Conservation (phyloP, 1,140 invertebrate species). For the Alviniconcha marisindica region DNA sequence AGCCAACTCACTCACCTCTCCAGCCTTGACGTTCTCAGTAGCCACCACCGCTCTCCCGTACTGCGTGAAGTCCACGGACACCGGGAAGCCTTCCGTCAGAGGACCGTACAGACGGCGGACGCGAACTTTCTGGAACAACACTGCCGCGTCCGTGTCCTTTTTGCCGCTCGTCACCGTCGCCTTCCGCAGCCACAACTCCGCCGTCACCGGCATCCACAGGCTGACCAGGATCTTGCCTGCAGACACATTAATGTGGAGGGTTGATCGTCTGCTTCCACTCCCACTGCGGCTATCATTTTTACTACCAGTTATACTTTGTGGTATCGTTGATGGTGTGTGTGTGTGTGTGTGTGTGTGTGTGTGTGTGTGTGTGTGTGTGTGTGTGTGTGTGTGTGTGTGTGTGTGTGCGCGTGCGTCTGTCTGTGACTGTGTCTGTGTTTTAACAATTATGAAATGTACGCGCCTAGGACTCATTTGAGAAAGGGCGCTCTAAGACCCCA, state of each 20-base stretch:
- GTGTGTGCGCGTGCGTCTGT: not conserved
- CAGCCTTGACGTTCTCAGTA: constrained; percentile 50
- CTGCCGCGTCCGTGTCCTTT: constrained; percentile 56
- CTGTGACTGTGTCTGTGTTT: not conserved
- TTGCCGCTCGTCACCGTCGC: constrained; percentile 57
- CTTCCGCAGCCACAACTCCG: constrained; percentile 71
- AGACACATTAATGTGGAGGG: too few relatives aligned
- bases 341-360: not conserved
- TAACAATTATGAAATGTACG: too few relatives aligned
- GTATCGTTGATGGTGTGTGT: not conserved
- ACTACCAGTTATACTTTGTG: too few relatives aligned
- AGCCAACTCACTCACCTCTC: constrained; percentile 54
- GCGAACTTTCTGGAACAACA: constrained; percentile 68
- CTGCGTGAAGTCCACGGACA: constrained; percentile 64
- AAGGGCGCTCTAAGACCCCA: too few relatives aligned
- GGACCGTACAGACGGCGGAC: constrained; percentile 68
- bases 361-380: not conserved
- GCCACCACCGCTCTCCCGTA: constrained; percentile 67
- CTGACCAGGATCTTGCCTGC: constrained; percentile 64
- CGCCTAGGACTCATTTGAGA: too few relatives aligned
- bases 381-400: constrained; percentile 9
- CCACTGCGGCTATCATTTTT: too few relatives aligned
- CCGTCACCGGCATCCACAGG: constrained; percentile 64
- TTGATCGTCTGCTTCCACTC: too few relatives aligned
- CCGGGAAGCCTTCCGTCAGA: constrained; percentile 61